Conservation (phyloP, 2,797 vertebrate species). For the Taeniopygia guttata region DNA sequence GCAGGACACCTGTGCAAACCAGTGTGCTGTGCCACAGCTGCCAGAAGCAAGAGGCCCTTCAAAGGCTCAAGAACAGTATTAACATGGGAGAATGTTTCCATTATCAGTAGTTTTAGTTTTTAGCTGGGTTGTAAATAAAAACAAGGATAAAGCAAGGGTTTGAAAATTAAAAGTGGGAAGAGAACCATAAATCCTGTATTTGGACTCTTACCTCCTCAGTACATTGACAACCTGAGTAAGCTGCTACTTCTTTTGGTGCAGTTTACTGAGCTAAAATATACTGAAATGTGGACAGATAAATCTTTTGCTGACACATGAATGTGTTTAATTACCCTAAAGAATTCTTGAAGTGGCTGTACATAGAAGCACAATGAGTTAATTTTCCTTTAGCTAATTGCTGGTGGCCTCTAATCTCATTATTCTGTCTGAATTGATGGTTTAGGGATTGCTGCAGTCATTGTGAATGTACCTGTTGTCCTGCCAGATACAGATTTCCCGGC, state of each 20-base stretch:
- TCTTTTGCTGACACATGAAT: neutral
- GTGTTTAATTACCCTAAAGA: neutral
- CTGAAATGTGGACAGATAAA: neutral
- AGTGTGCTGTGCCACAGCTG: neutral
- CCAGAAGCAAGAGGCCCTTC: neutral
- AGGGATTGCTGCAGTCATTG: neutral
- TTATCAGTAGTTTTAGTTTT: neutral
- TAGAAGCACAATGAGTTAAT: neutral
- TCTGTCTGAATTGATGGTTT: neutral
- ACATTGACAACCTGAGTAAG: neutral
- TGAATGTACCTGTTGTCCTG: neutral
- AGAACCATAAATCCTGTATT: neutral
- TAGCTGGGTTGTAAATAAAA: neutral
- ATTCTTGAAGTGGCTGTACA: neutral
- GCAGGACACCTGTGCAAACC: rapidly evolving
- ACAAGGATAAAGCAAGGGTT: neutral
- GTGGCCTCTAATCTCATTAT: neutral
- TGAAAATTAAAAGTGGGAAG: neutral
- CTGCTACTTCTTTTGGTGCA: neutral
- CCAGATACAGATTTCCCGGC: neutral
- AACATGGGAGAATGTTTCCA: neutral
- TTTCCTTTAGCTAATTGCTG: neutral
- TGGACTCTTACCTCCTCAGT: neutral
- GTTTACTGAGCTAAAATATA: neutral
- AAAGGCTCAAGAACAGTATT: neutral